phyloP scores from a whole-genome alignment of 2,797 vertebrate species.

The Prionace glauca region DNA sequence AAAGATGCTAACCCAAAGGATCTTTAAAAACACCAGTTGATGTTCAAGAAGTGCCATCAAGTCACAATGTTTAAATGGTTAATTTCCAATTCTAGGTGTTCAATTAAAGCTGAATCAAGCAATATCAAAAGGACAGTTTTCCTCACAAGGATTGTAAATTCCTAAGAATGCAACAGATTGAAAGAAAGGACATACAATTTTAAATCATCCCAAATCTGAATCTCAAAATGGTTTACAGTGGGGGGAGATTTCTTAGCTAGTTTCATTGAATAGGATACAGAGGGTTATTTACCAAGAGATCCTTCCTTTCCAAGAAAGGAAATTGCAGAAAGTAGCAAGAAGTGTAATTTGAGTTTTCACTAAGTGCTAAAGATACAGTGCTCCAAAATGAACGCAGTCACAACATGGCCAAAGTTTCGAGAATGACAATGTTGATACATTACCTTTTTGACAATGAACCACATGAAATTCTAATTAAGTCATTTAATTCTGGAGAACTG shows the following conservation, averaged over 20 bases:
- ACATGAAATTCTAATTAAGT: too few relatives aligned
- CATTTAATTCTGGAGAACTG: too few relatives aligned
- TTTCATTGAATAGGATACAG: background rate
- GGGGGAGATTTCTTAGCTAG: background rate
- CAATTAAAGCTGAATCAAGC: background rate
- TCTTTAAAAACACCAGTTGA: background rate
- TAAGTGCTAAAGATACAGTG: background rate
- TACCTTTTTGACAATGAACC: too few relatives aligned
- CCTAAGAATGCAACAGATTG: background rate
- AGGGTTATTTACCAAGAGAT: background rate
- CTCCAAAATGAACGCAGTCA: background rate
- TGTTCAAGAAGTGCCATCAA: background rate
- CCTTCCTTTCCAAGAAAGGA: background rate
- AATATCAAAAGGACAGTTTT: background rate
- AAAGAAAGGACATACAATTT: background rate
- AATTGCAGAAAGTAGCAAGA: background rate
- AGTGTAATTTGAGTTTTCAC: background rate
- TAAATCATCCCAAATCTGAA: background rate
- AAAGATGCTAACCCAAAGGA: background rate
- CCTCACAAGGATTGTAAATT: background rate
- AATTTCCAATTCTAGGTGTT: background rate
- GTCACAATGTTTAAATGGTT: background rate
- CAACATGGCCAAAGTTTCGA: background rate
- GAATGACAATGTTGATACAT: too few relatives aligned
- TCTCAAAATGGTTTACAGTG: background rate